Evolutionary conservation across 2,113 vertebrate species (phyloP).

Genomic region (Burhinus oedicnemus): DNA sequence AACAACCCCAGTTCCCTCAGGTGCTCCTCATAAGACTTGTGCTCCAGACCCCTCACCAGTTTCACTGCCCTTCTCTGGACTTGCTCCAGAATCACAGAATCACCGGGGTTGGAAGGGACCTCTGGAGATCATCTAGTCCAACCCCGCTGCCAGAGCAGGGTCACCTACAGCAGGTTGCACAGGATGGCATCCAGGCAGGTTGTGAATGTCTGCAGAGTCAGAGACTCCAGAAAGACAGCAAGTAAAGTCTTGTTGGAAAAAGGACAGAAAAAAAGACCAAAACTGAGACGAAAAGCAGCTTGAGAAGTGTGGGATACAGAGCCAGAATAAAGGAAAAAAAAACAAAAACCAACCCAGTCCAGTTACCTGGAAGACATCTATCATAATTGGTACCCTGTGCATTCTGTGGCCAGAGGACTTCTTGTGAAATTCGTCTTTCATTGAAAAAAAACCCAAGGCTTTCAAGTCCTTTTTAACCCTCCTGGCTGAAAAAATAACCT

Average conservation of each 20-base stretch:
- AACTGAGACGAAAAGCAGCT: background rate
- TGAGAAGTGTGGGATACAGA: background rate
- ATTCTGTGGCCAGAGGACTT: background rate
- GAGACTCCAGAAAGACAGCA: background rate
- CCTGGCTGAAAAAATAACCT: background rate
- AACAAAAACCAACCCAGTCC: too few species aligned
- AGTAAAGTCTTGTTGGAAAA: background rate
- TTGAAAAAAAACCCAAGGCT: background rate
- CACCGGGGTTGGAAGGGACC: too few species aligned
- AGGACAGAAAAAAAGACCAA: background rate
- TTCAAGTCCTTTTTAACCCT: background rate
- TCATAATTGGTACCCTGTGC: rapidly evolving
- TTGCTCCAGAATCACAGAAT: too few species aligned
- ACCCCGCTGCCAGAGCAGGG: too few species aligned
- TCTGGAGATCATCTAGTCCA: too few species aligned
- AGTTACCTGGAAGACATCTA: background rate
- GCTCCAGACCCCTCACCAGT: too few species aligned
- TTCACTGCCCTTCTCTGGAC: too few species aligned
- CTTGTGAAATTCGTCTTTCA: background rate
- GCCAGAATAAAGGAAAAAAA: background rate
- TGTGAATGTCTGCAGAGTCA: too few species aligned
- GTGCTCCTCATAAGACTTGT: too few species aligned
- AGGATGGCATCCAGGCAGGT: too few species aligned
- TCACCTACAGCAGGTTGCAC: too few species aligned
- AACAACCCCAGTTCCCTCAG: too few species aligned